Evolutionary conservation across 1,140 invertebrate species (phyloP).

Genomic region (Drosophila orena): DNA sequence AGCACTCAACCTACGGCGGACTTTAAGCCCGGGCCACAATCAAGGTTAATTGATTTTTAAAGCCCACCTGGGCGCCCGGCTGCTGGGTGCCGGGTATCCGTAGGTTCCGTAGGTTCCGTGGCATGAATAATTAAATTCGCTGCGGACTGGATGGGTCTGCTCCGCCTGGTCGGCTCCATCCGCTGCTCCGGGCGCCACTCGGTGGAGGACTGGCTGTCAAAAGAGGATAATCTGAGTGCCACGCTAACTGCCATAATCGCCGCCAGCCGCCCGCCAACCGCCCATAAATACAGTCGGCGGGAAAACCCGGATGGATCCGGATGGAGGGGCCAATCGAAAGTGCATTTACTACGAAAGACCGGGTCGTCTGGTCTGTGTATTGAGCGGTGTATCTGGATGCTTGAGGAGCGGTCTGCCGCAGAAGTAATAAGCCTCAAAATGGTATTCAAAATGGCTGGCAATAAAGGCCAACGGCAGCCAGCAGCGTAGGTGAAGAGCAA

Average conservation of each 20-base stretch:
- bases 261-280: slow-evolving; percentile 36
- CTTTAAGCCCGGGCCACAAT: slow-evolving; percentile 64
- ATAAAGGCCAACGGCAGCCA: slow-evolving; percentile 65
- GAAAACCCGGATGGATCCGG: background rate
- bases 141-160: slow-evolving; percentile 32
- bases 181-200: background rate
- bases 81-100: slow-evolving; percentile 11
- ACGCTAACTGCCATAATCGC: slow-evolving; percentile 80
- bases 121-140: slow-evolving; percentile 76
- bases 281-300: slow-evolving; percentile 50
- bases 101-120: slow-evolving; percentile 20
- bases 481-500: slow-evolving; percentile 11
- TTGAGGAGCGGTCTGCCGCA: slow-evolving; percentile 73
- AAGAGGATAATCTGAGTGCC: slow-evolving; percentile 68
- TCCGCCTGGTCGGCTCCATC: background rate
- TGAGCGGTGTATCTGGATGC: slow-evolving; percentile 35
- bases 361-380: background rate
- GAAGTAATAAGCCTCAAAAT: slow-evolving; percentile 83
- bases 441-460: slow-evolving; percentile 83
- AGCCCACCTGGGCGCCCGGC: slow-evolving; percentile 39
- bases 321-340: slow-evolving; percentile 61
- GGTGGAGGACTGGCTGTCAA: slow-evolving; percentile 60
- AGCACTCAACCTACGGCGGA: slow-evolving; percentile 30
- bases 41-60: slow-evolving; percentile 85
- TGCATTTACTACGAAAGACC: slow-evolving; percentile 57